Conservation (phyloP, 2,797 vertebrate species). For the Bradypus variegatus region DNA sequence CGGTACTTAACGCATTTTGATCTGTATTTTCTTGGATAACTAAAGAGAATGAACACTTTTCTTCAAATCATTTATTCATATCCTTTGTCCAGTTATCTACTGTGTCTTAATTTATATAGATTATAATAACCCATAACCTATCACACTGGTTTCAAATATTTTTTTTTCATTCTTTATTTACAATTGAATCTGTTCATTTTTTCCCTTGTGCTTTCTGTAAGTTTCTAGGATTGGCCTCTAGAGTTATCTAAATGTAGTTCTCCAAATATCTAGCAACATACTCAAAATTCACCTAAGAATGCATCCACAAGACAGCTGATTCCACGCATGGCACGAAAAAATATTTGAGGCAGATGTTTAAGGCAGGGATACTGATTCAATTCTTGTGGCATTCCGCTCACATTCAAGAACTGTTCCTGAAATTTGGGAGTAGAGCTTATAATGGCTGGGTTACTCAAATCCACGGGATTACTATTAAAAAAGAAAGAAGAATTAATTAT, state of each 20-base stretch:
- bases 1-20: constrained; percentile 10
- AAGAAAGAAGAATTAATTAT: constrained; percentile 55
- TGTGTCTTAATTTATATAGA: neutral
- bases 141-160: constrained; percentile 1
- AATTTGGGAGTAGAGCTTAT: constrained; percentile 93
- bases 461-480: constrained; percentile 87
- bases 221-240: constrained; percentile 15
- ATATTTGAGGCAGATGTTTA: constrained; percentile 88
- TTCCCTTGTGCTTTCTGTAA: constrained; percentile 18
- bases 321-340: constrained; percentile 90
- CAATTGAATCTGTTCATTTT: constrained; percentile 33
- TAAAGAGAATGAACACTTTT: neutral
- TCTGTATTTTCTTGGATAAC: constrained; percentile 25
- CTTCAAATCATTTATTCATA: constrained; percentile 34
- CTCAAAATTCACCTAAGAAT: constrained; percentile 84
- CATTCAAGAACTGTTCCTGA: constrained; percentile 89
- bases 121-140: constrained; percentile 3
- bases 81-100: constrained; percentile 19
- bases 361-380: constrained; percentile 93
- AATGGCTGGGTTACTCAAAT: constrained; percentile 88
- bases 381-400: constrained; percentile 91
- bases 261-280: constrained; percentile 50
- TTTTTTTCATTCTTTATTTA: constrained; percentile 18
- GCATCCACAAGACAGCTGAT: constrained; percentile 91
- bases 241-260: constrained; percentile 23